Conservation (phyloP, 2,113 vertebrate species). For the Stegastes partitus region DNA sequence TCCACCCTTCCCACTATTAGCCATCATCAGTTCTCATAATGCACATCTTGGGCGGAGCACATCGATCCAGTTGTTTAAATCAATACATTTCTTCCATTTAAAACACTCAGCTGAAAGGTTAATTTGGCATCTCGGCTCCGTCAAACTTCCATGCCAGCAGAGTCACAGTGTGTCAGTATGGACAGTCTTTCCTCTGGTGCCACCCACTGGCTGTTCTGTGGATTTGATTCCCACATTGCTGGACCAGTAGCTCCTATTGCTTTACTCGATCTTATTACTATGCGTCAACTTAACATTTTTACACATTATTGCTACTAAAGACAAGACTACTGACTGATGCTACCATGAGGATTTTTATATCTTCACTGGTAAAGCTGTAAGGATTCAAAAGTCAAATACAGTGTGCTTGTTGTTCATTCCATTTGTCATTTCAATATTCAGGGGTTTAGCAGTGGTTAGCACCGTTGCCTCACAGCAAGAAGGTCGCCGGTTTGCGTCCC, state of each 20-base stretch:
- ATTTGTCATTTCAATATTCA: no score
- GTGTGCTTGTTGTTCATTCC: neutral
- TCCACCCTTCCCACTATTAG: slow-evolving; percentile 23
- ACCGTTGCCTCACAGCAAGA: no score
- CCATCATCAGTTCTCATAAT: slow-evolving; percentile 39
- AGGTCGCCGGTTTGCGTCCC: no score
- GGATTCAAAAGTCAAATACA: neutral
- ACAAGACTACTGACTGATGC: neutral
- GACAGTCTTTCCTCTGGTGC: slow-evolving; percentile 24
- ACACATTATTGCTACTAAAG: no score
- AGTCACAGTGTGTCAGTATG: no score
- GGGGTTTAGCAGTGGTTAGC: no score
- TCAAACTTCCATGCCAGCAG: accelerated
- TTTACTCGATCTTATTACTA: no score
- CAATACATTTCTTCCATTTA: slow-evolving; percentile 33
- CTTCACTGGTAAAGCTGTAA: neutral
- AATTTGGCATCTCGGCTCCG: neutral
- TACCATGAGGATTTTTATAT: neutral
- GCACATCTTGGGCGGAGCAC: slow-evolving; percentile 16
- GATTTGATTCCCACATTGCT: neutral
- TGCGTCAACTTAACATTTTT: no score
- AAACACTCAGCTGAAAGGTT: neutral
- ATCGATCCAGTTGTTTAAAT: slow-evolving; percentile 45
- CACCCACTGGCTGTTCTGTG: slow-evolving; percentile 25
- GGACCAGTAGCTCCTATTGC: no score